Evolutionary conservation across 2,888 invertebrate genomes (phyloP), one percentile per base, ranked within the genome.

Genomic region (Oscheius myriophilus): DNA sequence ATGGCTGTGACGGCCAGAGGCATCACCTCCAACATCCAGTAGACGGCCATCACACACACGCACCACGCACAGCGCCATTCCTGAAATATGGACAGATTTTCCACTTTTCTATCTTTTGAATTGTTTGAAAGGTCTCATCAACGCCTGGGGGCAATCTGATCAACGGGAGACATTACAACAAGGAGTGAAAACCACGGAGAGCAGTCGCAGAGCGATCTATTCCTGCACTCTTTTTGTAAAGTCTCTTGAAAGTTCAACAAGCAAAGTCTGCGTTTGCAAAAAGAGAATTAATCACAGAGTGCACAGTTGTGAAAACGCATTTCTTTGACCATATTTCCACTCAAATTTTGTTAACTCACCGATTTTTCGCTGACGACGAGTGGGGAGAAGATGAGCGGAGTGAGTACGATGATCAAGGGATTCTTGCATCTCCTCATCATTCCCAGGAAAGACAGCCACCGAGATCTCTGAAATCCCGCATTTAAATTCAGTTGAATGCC

Each of bases 11-110:
- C 80, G 4, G 85, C 78, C 23, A 78, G 54, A 23, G 81, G 81
- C 73, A 86, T 78, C 54, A 80, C 82, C 70, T 86, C 85, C 33
- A 66, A 71, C 76, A 84, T 84, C 85, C 85, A 85, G 59, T 84
- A 86, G 43, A 75, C 55, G 9, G 81, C 81, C 73, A 84, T 80
- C n/a, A 84, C 70, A 25, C 73, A 71, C 14, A 85, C 82, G 54
- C 82, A 84, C 57, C 71, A 85, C 7, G 78, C 81, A 66, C 84
- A 85, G 66, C 71, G 78, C 61, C 64, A 79, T 71, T 83, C 80
- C 83, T 83, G 71, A 58, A 79, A 51, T 57, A 4, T 25, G n/a
- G 25, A 21, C 21, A 21, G 49, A 11, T 49, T 18, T 16, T 16
- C 11, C 11, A 11, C 3, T 21, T 18, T 49, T 49, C n/a, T n/a